These are phyloP conservation scores for Spheniscus humboldti DNA, from an alignment of 2,797 vertebrate species.

Conservation along the genomic window DNA sequence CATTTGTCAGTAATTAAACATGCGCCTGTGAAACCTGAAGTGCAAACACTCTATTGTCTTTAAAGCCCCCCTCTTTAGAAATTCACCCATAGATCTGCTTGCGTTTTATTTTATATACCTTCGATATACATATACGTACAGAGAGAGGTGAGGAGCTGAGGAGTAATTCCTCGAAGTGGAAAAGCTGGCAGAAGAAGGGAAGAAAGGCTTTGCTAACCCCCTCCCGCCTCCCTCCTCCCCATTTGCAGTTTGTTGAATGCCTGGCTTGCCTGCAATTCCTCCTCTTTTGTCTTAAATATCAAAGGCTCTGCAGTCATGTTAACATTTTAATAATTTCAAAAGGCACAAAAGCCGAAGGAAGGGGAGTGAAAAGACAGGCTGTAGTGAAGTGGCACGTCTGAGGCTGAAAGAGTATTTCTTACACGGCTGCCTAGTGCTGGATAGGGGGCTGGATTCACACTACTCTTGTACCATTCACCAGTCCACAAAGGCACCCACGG, in stretches of 20 bases:
- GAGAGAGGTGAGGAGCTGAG: slow-evolving; percentile 29
- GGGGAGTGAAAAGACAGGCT: slow-evolving; percentile 79
- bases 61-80: neutral
- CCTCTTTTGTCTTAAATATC: slow-evolving; percentile 99
- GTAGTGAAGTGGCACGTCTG: slow-evolving; percentile 83
- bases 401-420: slow-evolving; percentile 79
- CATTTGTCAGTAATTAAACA: slow-evolving; percentile 72
- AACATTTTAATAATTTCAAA: slow-evolving; percentile 97
- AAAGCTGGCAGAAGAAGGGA: slow-evolving; percentile 81
- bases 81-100: neutral
- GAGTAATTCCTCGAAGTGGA: slow-evolving; percentile 69
- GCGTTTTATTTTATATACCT: neutral
- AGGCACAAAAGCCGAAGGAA: slow-evolving; percentile 84
- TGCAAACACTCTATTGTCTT: slow-evolving; percentile 64
- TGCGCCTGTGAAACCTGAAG: slow-evolving; percentile 64
- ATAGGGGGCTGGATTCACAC: slow-evolving; percentile 73
- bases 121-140: neutral
- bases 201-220: slow-evolving; percentile 81
- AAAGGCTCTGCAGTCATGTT: slow-evolving; percentile 91
- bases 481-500: slow-evolving; percentile 78
- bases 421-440: slow-evolving; percentile 70
- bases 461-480: slow-evolving; percentile 78
- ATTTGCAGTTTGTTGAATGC: slow-evolving; percentile 83
- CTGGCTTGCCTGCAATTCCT: slow-evolving; percentile 77
- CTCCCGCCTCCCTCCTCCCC: slow-evolving; percentile 49